Base-by-base conservation (phyloP, 2,888 invertebrate species). In the Callinectes sapidus region DNA sequence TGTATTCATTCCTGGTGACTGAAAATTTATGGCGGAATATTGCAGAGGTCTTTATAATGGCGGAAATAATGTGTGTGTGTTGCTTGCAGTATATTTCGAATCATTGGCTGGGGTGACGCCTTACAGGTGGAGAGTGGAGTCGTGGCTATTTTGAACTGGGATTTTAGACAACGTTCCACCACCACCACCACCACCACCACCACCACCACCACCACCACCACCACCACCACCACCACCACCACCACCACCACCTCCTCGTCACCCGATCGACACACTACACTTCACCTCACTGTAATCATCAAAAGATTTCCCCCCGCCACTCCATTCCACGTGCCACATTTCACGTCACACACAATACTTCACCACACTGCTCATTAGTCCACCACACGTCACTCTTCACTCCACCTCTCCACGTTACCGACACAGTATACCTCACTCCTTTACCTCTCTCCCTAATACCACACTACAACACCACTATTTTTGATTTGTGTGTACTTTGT, bases 1-100 rank as follows among this genome's bases (percentile, higher is more conserved):
- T 81, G 32, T 81, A 81, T 81, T 81, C 81, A 81, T 81, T 81
- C 81, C 71, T 32, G 32, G 81, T 81, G 81, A 81, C 81, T 81
- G 81, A 32, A 81, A 81, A 81, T 81, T 81, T 81, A 81, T 28
- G 13, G 81, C 35, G 81, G 81, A 81, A 81, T 81, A 81, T 81
- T 81, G 81, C 23, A 35, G 14, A 35, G 81, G 14, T 35, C 35
- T 81, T 81, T 81, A 81, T 81, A 35, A 81, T 81, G 81, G 10
- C 10, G 32, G 81, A 35, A 81, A 81, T 81, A 35, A 32, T 35
- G 81, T 81, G 81, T 35, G 8, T 35, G 81, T 81, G 81, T 35
- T 81, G 35, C 81, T 81, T 81, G 35, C 10, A 28, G 28, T 81
- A n/a, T 81, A 35, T 81, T 35, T 81, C 35, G 81, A 81, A 28